phyloP scores from a whole-genome alignment of 2,113 vertebrate genomes.

The Phaetusa simplex region DNA sequence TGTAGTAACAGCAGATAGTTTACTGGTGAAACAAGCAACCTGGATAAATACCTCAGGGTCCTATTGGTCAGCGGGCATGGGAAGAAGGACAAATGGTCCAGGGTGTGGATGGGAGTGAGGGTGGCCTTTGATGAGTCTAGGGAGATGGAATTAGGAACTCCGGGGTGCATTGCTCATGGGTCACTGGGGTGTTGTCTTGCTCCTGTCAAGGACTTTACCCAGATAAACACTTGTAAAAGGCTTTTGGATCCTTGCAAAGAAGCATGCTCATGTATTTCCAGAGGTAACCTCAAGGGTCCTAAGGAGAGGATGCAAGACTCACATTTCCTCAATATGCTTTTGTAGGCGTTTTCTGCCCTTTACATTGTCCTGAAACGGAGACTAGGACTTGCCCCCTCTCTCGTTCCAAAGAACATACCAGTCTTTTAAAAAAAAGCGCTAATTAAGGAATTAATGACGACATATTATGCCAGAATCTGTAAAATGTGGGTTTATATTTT shows the following conservation, averaged over 20 bases:
- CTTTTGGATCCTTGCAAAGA: not conserved
- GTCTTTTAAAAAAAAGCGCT: not conserved
- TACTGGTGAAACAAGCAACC: not conserved
- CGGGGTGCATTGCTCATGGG: not conserved
- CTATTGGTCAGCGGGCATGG: accelerated
- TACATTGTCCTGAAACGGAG: not conserved
- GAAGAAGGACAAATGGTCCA: not conserved
- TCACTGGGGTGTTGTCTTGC: not conserved
- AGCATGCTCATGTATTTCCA: not conserved
- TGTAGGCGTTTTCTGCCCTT: not conserved
- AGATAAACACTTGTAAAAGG: not conserved
- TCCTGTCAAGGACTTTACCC: not conserved
- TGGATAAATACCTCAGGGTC: not conserved
- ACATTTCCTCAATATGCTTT: not conserved
- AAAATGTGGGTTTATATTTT: not conserved
- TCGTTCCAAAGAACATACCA: not conserved
- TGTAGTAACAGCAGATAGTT: not conserved
- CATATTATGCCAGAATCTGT: not conserved
- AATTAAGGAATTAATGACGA: not conserved
- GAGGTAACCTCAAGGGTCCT: not conserved
- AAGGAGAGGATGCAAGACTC: not conserved
- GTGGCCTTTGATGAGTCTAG: not conserved
- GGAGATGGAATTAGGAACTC: not conserved
- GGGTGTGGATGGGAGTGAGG: not conserved
- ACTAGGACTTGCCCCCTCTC: not conserved